Evolutionary conservation across 92 coral and sea anemone genomes (phyloP), one percentile per base, ranked within the genome.

Genomic region (Chrysogorgia sp.): DNA sequence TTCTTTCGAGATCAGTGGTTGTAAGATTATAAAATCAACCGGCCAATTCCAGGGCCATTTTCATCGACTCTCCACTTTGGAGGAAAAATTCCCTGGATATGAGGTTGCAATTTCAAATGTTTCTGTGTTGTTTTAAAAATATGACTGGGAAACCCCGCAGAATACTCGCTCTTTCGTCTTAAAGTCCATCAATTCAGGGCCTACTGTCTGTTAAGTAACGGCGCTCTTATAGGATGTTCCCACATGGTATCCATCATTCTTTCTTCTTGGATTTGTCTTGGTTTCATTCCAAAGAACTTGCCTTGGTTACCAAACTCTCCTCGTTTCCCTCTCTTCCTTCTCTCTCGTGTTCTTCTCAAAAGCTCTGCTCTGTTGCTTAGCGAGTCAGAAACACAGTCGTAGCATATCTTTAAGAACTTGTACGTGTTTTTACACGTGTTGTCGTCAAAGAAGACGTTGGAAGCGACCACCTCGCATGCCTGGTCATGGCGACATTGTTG

Each of bases 391-490:
- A 91, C 87, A 66, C 99, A 96, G 64, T 96, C 99, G 80, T 96
- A 88, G 76, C 99, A 96, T 24, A 96, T 87, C 86, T 96, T 96
- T 35, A 96, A 63, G 80, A 89, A 96, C 62, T 96, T 96, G 70
- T 88, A 96, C 0, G 96, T 89, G 61, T 91, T 91, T 81, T 88
- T 92, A 67, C 99, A 96, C 49, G 92, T 96, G 40, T 93, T 93
- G 28, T 96, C 97, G 65, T 96, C 92, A 60, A 96, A 96, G 88
- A 96, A 96, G 17, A 91, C 90, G 64, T 96, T 96, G 1, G 99
- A 96, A 35, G 99, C 99, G 31, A 96, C 97, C 5, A 96, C 82
- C 62, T 96, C 99, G 45, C 99, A 96, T 6, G 92, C 99, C 56
- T 96, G 97, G 67, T 89, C 84, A 53, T 96, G 81, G 47, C 94